Conservation (phyloP, 1,140 invertebrate species). For the Orius laevigatus region DNA sequence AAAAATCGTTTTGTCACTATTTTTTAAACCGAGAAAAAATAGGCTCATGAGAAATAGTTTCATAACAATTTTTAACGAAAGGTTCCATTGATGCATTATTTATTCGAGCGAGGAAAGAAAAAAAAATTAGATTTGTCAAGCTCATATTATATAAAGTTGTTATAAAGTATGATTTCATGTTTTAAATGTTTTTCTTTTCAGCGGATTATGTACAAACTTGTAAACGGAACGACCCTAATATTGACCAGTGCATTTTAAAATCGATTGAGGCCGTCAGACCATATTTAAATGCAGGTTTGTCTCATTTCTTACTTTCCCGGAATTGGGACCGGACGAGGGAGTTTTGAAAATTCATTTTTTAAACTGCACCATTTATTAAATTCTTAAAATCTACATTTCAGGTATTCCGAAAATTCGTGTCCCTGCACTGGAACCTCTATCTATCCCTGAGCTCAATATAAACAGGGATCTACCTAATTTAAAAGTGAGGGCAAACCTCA, state of each 20-base stretch:
- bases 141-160: too few relatives aligned
- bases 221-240: constrained; percentile 33
- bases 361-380: background rate
- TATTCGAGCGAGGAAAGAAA: too few relatives aligned
- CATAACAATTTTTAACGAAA: too few relatives aligned
- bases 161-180: too few relatives aligned
- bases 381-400: too few relatives aligned
- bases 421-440: constrained; percentile 44
- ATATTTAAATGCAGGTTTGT: constrained; percentile 34
- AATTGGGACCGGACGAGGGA: background rate
- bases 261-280: constrained; percentile 38
- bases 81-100: too few relatives aligned
- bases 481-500: constrained; percentile 44
- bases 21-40: too few relatives aligned
- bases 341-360: constrained; percentile 2
- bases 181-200: constrained; percentile 25
- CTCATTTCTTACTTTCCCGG: background rate
- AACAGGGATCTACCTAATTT: constrained; percentile 46
- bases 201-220: constrained; percentile 44
- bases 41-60: too few relatives aligned
- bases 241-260: constrained; percentile 36
- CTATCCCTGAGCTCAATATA: constrained; percentile 38
- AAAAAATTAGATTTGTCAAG: too few relatives aligned
- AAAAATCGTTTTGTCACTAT: too few relatives aligned
- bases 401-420: constrained; percentile 46